A percentile compares a stretch with the other conserved stretches of the same genome.
Conservation (phyloP, 2,797 vertebrate genomes). For the Hemibagrus guttatus region DNA sequence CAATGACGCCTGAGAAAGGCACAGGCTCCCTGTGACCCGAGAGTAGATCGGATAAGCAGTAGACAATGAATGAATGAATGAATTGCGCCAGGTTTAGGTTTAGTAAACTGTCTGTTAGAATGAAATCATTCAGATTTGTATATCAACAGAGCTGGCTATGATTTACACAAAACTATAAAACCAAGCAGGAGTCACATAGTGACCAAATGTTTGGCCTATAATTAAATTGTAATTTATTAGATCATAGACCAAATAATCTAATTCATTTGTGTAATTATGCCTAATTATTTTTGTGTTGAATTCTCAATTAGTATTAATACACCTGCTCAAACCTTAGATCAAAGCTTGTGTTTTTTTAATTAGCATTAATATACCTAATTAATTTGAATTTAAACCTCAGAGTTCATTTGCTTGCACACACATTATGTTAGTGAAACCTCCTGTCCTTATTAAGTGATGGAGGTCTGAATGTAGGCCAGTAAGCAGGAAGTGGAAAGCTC, state of each 20-base stretch:
- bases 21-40: no score
- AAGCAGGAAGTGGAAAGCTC: conserved; percentile 33
- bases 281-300: conserved; percentile 17
- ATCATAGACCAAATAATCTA: background rate
- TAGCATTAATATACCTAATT: background rate
- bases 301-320: conserved; percentile 9
- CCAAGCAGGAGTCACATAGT: background rate
- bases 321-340: conserved; percentile 2
- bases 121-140: background rate
- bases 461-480: conserved; percentile 8
- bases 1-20: no score
- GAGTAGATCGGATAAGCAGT: no score
- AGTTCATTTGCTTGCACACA: background rate
- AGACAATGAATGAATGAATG: background rate
- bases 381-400: background rate
- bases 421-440: background rate
- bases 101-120: background rate
- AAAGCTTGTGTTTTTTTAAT: conserved; percentile 9
- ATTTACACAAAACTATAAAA: background rate
- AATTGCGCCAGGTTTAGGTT: background rate
- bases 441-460: background rate
- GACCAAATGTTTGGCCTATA: background rate
- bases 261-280: conserved; percentile 11
- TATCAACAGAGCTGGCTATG: background rate
- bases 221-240: background rate